Evolutionary conservation across 2,888 invertebrate species (phyloP), one percentile per base, ranked within the genome.

Genomic region (Noctua janthe): DNA sequence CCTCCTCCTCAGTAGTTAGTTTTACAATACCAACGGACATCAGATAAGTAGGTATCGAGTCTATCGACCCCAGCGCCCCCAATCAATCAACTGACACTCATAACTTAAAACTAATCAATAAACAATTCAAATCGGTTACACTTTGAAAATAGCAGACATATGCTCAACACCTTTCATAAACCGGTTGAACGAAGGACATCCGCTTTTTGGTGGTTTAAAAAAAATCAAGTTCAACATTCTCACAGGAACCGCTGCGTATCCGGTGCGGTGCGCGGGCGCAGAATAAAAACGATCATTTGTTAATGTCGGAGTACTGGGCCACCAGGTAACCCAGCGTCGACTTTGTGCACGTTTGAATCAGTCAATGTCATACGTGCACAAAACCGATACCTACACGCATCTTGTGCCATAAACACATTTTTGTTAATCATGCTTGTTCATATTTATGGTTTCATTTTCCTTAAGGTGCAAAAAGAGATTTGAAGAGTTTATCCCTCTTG

Each of bases 101-200:
- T 75, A 83, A 83, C 78, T 74, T 76, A 76, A 83, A 87, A 78
- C 76, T 78, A 85, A 88, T 86, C 85, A 88, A 88, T 87, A 90
- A 87, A 88, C 81, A 88, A 90, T 84, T 83, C 84, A 88, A 91
- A 93, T 93, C 91, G 90, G 91, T 91, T 93, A 92, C 91, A 91
- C 92, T 92, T 94, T 90, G 88, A 92, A 95, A 94, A 94, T 82
- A 89, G 91, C 94, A 95, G 95, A 96, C 96, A 97, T 96, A 95
- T 97, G 97, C 94, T 97, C 96, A 95, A 97, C 97, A 97, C 97
- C 97, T 97, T 97, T 97, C 96, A 97, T 96, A 97, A 93, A 96
- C 96, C 97, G 95, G 96, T 96, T 94, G 94, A 91, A 93, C 93
- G 96, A 97, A 97, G 97, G 97, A 97, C 97, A 96, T 97, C 97